These are phyloP conservation scores for Lycaon pictus DNA, from an alignment of 2,113 vertebrate species.

Conservation along the genomic window DNA sequence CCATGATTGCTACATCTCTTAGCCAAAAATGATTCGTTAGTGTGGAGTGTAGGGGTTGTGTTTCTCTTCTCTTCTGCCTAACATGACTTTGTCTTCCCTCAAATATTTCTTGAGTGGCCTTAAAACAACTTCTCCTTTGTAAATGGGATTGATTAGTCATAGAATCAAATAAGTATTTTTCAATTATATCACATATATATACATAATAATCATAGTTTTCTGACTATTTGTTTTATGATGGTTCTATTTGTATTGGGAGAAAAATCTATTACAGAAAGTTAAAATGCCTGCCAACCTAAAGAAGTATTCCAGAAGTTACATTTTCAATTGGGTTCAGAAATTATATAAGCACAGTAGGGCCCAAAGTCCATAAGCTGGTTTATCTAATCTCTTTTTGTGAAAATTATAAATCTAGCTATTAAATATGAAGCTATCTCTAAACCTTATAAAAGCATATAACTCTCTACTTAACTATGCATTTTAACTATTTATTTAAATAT, in stretches of 20 bases:
- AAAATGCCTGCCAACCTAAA: not conserved
- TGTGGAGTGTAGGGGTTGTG: too few species aligned
- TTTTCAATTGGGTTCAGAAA: constrained; percentile 23
- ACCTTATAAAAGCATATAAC: constrained; percentile 37
- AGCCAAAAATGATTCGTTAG: not conserved
- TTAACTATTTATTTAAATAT: constrained; percentile 61
- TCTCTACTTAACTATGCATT: constrained; percentile 16
- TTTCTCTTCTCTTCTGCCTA: not conserved
- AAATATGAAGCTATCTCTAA: not conserved
- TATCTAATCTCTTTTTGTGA: not conserved
- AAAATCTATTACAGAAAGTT: not conserved
- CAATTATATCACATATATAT: not conserved
- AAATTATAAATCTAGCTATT: not conserved
- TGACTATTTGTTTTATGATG: not conserved
- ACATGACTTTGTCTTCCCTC: not conserved
- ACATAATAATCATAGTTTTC: not conserved
- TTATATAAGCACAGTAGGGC: not conserved
- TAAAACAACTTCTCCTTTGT: not conserved
- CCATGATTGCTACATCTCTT: too few species aligned
- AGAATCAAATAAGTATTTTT: not conserved
- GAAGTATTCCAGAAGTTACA: not conserved
- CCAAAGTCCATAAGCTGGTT: not conserved
- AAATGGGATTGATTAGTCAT: not conserved
- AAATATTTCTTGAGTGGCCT: not conserved
- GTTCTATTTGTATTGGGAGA: not conserved